Base-by-base conservation (phyloP, 2,888 invertebrate species). In the Dastarcus helophoroides region DNA sequence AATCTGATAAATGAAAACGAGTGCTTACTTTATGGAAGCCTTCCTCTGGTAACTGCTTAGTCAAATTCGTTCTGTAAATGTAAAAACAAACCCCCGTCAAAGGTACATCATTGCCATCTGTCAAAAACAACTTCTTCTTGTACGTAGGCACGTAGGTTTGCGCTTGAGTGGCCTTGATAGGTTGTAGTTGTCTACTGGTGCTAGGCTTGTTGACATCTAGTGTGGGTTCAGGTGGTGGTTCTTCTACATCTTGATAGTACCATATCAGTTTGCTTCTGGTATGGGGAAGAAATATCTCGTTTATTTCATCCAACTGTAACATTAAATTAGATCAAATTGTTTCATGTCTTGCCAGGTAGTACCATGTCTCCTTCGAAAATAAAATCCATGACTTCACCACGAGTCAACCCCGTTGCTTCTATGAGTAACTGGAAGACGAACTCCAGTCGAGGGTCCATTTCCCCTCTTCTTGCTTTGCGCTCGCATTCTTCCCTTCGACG, bases 21-120 rank as follows among this genome's bases (percentile, higher is more conserved):
- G n/a, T n/a, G n/a, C n/a, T n/a, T n/a, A 67, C 88, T 64, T 86
- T 88, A 56, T 88, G 88, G 50, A 89, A 89, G n/a, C 88, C 88
- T 63, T 90, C 89, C 56, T 89, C 89, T 0, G 88, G 88, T 42
- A 90, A 60, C 54, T 86, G 85, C 50, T 88, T 88, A 39, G 77
- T 73, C 22, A 78, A 81, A 53, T 78, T 85, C 26, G 86, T 79
- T 42, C 89, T 71, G 54, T 85, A 82, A 68, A 88, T 86, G 50
- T 84, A 88, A 42, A 88, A 77, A 47, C 85, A 85, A 33, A 83
- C 71, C 16, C 88, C 88, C 1, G 79, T 82, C 33, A 89, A 76
- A 9, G 79, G 72, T 22, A 77, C 75, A 41, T 79, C 77, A 76
- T 84, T 83, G 0, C 86, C 88, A 47, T 88, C 86, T 0, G 88